Evolutionary conservation across 2,797 vertebrate species (phyloP).

Genomic region (Parotocinclus haroldoi): DNA sequence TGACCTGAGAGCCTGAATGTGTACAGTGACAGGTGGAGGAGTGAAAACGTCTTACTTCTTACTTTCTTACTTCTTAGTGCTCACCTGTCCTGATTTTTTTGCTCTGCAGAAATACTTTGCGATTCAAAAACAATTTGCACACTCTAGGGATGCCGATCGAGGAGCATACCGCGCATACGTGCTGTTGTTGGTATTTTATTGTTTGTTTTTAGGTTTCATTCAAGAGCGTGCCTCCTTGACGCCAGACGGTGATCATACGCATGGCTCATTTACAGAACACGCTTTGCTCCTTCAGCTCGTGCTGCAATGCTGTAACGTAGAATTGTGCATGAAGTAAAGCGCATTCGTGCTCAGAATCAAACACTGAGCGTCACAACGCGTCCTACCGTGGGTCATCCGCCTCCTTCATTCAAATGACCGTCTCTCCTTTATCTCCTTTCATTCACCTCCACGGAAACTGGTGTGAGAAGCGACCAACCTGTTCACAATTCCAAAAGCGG

Average conservation of each 20-base stretch:
- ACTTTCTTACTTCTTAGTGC: no score
- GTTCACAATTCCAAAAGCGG: not conserved
- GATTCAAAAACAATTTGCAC: not conserved
- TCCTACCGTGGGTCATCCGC: constrained; percentile 24
- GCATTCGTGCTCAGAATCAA: no score
- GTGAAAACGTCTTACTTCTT: no score
- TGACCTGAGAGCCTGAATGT: constrained; percentile 30
- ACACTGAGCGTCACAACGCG: no score
- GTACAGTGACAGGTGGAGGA: constrained; percentile 34
- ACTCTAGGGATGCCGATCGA: not conserved
- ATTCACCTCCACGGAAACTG: no score
- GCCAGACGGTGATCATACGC: constrained; percentile 2
- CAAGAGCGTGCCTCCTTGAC: constrained; percentile 3
- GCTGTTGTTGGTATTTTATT: not conserved
- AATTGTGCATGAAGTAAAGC: no score
- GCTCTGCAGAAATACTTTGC: no score
- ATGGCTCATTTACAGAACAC: constrained; percentile 5
- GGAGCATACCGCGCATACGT: not conserved
- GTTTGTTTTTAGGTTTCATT: no score
- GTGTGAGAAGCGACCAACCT: no score
- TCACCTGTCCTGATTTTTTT: constrained; percentile 27
- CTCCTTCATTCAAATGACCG: not conserved
- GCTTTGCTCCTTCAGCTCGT: not conserved
- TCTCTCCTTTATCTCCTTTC: not conserved
- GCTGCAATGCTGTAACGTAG: no score